Base-by-base conservation (phyloP, 2,113 vertebrate species). In the Ploceus nigricollis region DNA sequence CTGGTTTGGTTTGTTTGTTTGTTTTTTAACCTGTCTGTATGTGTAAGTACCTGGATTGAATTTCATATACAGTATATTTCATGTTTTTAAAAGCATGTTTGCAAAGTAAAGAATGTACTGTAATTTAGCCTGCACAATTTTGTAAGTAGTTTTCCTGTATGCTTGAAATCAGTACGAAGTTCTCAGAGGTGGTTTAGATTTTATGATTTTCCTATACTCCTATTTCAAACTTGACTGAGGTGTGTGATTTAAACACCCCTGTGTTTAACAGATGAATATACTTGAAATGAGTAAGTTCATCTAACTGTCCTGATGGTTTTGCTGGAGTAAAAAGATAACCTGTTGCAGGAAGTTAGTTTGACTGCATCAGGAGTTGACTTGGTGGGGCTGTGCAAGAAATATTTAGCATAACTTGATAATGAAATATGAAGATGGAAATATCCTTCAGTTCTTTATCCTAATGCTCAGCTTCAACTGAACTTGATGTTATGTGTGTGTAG, bases 121-220 rank as follows among this genome's bases (percentile, higher is more conserved):
- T 78, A 42, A 65, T 54, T 65, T 39, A 75, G 48, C 35, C 57
- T 73, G 83, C 57, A 90, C 40, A 80, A 47, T 63, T 89, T 91
- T 50, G 5, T 72, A 63, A 37, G n/a, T 40, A 11, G 48, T 58
- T 92, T 64, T 87, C 79, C 91, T 93, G 47, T 93, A 85, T 86
- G 89, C 92, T 95, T 97, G 94, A 93, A 93, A 86, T 92, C 71
- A 90, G 60, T 70, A 51, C 15, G 5, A 88, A 83, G 45, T 66
- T 75, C 39, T 91, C 56, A 50, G 54, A 64, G 35, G n/a, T 23
- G 8, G 56, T 64, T 89, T 16, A 53, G 54, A 45, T 45, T 61
- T 84, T 31, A n/a, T 48, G 23, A 37, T 81, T 91, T 89, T 50
- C 42, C 51, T 82, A 15, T 82, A 35, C 18, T 89, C 22, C 27